Percentiles rank a stretch among this genome's conserved stretches.
These are phyloP conservation scores for Balearica regulorum DNA, from an alignment of 2,797 vertebrate genomes.

Conservation along the genomic window DNA sequence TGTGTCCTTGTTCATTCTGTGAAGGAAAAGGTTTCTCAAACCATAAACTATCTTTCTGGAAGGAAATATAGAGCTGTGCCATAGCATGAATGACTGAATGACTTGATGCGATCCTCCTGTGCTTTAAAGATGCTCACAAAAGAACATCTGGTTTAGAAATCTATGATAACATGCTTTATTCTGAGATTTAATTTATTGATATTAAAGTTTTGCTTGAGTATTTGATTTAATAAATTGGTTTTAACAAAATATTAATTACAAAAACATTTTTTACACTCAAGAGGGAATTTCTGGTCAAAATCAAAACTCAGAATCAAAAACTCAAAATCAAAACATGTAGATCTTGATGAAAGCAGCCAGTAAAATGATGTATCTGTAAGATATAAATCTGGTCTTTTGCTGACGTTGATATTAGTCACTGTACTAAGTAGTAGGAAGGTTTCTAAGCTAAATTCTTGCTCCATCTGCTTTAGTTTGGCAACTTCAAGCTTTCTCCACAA, in stretches of 20 bases:
- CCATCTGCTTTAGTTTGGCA: background rate
- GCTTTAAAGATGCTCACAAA: background rate
- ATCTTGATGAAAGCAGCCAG: background rate
- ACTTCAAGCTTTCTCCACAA: background rate
- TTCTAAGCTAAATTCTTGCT: background rate
- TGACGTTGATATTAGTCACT: accelerated
- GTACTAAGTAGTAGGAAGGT: background rate
- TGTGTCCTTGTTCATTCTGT: constrained; percentile 10
- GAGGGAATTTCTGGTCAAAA: background rate
- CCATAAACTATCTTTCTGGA: background rate
- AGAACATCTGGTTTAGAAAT: background rate
- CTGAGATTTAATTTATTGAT: background rate
- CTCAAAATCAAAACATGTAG: background rate
- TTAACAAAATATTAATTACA: background rate
- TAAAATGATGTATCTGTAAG: background rate
- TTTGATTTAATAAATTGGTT: background rate
- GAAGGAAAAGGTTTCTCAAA: background rate
- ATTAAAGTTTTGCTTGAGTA: background rate
- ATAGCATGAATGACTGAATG: background rate
- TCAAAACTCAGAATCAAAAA: background rate
- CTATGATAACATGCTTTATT: background rate
- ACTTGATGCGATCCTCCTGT: background rate
- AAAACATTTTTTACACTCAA: background rate
- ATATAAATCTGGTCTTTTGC: background rate
- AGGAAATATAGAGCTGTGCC: background rate